These are phyloP conservation scores for Tetheella fluctuosa DNA, from an alignment of 2,888 invertebrate species.

Conservation along the genomic window DNA sequence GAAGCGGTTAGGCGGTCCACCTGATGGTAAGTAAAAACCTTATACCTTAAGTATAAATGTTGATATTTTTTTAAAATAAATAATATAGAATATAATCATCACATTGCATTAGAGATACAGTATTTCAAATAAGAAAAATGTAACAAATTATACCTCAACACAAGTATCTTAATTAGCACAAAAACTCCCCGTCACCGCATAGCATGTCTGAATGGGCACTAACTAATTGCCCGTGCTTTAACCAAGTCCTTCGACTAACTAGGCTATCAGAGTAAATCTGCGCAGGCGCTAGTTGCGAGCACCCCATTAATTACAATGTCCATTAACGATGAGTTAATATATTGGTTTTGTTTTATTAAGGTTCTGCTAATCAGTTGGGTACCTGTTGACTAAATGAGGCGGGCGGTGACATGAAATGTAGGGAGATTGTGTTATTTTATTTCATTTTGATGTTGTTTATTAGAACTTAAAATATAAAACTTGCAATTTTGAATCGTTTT, in stretches of 20 bases:
- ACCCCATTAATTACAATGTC: slow-evolving; percentile 71
- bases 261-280: slow-evolving; percentile 66
- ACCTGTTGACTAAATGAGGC: slow-evolving; percentile 6
- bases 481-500: too few species aligned
- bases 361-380: slow-evolving; percentile 28
- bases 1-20: too few species aligned
- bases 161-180: background rate
- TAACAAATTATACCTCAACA: background rate
- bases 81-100: too few species aligned
- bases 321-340: slow-evolving; percentile 64
- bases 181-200: background rate
- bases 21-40: too few species aligned
- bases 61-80: too few species aligned
- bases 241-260: slow-evolving; percentile 38
- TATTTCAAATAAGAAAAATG: too few species aligned
- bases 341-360: slow-evolving; percentile 59
- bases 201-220: background rate
- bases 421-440: slow-evolving; percentile 15
- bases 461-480: too few species aligned
- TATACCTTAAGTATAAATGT: too few species aligned
- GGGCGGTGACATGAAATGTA: too few species aligned
- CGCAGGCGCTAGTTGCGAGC: slow-evolving; percentile 51
- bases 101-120: too few species aligned
- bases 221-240: slow-evolving; percentile 14
- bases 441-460: background rate